A percentile compares a stretch with the other conserved stretches of the same genome.
Conservation (phyloP, 2,113 vertebrate species). For the Nesogale talazaci region DNA sequence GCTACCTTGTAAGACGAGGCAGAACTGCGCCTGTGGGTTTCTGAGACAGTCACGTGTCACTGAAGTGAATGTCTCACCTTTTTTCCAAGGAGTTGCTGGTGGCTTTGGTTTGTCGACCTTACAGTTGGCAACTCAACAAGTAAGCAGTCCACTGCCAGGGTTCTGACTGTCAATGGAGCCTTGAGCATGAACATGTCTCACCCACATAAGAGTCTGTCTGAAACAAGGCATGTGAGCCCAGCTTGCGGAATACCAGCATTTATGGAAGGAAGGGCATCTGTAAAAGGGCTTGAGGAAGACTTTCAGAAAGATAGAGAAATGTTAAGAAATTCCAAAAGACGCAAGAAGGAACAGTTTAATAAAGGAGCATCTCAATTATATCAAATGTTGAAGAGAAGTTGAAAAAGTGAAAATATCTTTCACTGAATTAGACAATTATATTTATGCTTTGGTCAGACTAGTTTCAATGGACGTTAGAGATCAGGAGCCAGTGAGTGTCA, state of each 20-base stretch:
- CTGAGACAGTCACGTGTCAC: too few relatives aligned
- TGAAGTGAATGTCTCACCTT: too few relatives aligned
- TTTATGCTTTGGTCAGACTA: not conserved
- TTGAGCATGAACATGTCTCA: not conserved
- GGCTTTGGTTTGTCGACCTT: too few relatives aligned
- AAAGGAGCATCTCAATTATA: not conserved
- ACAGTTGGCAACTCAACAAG: too few relatives aligned
- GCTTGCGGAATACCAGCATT: not conserved
- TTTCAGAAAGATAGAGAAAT: not conserved
- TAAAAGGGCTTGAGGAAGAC: not conserved
- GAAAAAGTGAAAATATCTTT: not conserved
- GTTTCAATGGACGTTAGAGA: not conserved
- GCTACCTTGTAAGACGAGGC: too few relatives aligned
- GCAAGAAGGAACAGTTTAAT: accelerated
- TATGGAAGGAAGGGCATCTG: not conserved
- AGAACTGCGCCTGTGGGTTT: too few relatives aligned
- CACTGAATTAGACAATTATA: not conserved
- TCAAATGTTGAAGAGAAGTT: not conserved
- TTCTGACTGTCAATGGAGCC: not conserved
- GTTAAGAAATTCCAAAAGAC: not conserved
- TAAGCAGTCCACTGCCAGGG: not conserved
- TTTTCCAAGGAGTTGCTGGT: too few relatives aligned
- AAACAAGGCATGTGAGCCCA: not conserved
- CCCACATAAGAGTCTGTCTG: not conserved
- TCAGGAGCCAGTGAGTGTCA: not conserved